Conservation (phyloP, 2,888 invertebrate genomes). For the Conops quadrifasciatus region DNA sequence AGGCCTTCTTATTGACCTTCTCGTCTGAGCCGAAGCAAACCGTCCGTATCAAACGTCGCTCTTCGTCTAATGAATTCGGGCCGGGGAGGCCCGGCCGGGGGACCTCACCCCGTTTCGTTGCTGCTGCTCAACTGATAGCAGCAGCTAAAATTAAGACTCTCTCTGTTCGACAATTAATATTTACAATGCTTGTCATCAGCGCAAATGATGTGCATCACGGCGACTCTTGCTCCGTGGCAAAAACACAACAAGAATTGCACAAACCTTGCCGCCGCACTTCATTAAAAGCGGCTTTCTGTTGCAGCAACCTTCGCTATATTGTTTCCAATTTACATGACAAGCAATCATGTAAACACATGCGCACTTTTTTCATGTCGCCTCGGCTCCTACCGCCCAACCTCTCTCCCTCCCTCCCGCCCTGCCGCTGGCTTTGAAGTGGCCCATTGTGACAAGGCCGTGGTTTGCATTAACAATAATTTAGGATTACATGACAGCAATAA, state of each 20-base stretch:
- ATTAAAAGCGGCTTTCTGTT: neutral
- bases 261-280: neutral
- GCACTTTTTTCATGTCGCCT: neutral
- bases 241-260: neutral
- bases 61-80: no score
- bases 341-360: constrained; percentile 4
- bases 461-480: constrained; percentile 13
- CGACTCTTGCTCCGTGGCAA: neutral
- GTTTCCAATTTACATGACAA: neutral
- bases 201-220: neutral
- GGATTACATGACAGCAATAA: constrained; percentile 11
- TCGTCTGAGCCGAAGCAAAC: no score
- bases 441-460: neutral
- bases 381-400: no score
- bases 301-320: neutral
- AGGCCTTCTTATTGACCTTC: no score
- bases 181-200: no score
- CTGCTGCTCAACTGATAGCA: no score
- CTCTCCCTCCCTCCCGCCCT: no score
- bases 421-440: neutral
- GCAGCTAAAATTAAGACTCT: no score
- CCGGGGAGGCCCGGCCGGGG: no score
- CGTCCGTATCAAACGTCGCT: no score
- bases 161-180: no score
- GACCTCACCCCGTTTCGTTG: no score